These are phyloP conservation scores for Mesocentrotus franciscanus DNA, from an alignment of 53 echinoderm and acorn worm genomes.

Conservation along the genomic window DNA sequence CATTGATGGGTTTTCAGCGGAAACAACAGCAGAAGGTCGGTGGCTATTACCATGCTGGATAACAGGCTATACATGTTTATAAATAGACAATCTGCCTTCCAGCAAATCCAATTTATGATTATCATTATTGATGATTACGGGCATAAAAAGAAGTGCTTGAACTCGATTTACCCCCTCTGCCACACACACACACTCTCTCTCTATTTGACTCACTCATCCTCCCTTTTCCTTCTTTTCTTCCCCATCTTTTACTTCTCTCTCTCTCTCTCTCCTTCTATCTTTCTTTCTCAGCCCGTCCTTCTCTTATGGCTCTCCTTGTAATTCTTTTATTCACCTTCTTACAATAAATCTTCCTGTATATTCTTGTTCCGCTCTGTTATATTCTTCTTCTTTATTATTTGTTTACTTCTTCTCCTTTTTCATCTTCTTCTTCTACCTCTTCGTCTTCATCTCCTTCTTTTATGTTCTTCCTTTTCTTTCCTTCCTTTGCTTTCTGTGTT, in stretches of 20 bases:
- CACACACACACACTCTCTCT: neutral
- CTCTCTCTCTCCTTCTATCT: neutral
- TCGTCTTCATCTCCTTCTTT: no score
- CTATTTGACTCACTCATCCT: neutral
- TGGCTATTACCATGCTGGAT: neutral
- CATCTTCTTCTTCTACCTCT: neutral
- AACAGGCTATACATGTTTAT: slow-evolving; percentile 6
- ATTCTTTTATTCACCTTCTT: no score
- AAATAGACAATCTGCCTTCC: slow-evolving; percentile 40
- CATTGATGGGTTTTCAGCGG: neutral
- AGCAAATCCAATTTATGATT: slow-evolving; percentile 40
- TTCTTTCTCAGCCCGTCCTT: neutral
- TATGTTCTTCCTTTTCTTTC: no score
- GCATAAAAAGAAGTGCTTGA: slow-evolving; percentile 25
- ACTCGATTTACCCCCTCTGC: neutral
- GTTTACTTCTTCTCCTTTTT: neutral
- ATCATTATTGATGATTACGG: slow-evolving; percentile 42
- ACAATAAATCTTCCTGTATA: no score
- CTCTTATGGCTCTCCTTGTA: neutral
- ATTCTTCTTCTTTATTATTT: no score
- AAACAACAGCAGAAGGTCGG: neutral
- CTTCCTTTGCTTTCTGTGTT: no score
- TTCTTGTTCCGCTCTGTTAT: no score
- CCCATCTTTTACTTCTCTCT: neutral
- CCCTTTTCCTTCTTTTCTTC: neutral